Evolutionary conservation across 1,140 invertebrate species (phyloP).

Genomic region (Dryas iulia): DNA sequence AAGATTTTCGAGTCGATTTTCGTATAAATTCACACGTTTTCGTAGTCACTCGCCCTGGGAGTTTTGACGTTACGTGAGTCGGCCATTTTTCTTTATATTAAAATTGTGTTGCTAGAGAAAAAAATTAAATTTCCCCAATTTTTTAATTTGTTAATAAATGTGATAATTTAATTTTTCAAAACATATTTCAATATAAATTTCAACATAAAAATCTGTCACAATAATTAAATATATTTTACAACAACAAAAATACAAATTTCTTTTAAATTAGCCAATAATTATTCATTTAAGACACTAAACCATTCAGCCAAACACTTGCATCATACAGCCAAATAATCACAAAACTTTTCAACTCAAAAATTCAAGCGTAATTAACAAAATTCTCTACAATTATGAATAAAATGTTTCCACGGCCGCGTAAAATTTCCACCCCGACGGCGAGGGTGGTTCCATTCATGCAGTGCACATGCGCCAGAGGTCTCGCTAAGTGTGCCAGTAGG

Average conservation of each 20-base stretch:
- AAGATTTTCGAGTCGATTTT: conserved; percentile 44
- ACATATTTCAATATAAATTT: too few species aligned
- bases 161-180: too few species aligned
- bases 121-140: conserved; percentile 12
- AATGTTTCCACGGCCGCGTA: conserved; percentile 21
- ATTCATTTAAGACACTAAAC: background rate
- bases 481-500: conserved; percentile 57
- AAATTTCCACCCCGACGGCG: background rate
- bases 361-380: background rate
- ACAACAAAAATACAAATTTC: background rate
- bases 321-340: background rate
- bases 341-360: background rate
- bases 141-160: background rate
- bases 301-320: background rate
- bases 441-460: conserved; percentile 48
- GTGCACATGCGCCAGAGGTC: conserved; percentile 54
- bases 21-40: conserved; percentile 58
- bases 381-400: background rate
- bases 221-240: too few species aligned
- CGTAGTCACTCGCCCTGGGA: conserved; percentile 51
- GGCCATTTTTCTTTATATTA: conserved; percentile 65
- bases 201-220: too few species aligned
- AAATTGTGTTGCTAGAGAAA: conserved; percentile 49
- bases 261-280: background rate
- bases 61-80: conserved; percentile 71